Percentiles rank a stretch among this genome's conserved stretches.
Evolutionary conservation across 2,113 vertebrate genomes (phyloP).

Genomic region (Myiozetetes cayanensis): DNA sequence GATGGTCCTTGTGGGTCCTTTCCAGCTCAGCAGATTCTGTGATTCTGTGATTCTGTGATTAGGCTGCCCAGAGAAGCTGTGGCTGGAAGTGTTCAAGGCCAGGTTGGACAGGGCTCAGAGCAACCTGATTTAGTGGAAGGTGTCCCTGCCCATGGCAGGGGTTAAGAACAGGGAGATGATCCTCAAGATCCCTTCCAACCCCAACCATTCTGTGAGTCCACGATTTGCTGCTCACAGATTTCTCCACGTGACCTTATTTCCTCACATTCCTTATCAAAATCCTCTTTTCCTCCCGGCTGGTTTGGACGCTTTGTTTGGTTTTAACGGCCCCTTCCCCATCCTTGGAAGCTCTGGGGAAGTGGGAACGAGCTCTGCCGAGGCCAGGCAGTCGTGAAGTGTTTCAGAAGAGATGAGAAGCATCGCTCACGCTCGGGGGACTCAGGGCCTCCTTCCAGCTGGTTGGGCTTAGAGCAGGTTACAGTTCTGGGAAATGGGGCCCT

Average conservation of each 20-base stretch:
- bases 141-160: not conserved
- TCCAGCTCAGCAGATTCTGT: not conserved
- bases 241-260: not conserved
- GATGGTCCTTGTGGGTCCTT: not conserved
- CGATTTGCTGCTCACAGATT: not conserved
- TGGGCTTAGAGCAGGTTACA: conserved; percentile 14
- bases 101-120: rapidly evolving
- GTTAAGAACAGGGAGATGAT: not conserved
- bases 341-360: not conserved
- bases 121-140: not conserved
- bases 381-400: not conserved
- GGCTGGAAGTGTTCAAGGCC: not conserved
- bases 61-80: not conserved
- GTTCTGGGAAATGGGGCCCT: conserved; percentile 29
- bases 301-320: not conserved
- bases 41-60: not conserved
- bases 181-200: not conserved
- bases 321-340: rapidly evolving
- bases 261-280: not conserved
- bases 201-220: not conserved
- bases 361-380: rapidly evolving
- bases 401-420: not conserved
- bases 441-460: conserved; percentile 26
- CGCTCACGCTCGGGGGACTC: not conserved
- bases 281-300: not conserved